Percentiles rank a stretch among this genome's conserved stretches.
Conservation (phyloP, 2,113 vertebrate genomes). For the Euleptes europaea region DNA sequence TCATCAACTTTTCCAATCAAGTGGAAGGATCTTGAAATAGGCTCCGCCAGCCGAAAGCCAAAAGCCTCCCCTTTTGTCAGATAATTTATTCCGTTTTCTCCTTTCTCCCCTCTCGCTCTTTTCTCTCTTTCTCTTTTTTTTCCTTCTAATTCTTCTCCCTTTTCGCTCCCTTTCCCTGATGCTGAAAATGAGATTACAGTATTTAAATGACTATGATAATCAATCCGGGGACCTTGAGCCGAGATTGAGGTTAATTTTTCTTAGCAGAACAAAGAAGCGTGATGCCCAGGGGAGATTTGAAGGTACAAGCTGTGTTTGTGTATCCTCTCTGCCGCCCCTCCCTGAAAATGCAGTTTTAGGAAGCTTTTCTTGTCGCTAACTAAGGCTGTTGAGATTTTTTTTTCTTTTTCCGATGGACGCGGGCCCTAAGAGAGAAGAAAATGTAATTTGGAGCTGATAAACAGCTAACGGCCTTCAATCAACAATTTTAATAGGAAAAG, state of each 20-base stretch:
- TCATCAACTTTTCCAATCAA: constrained; percentile 99
- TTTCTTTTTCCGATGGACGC: constrained; percentile 2
- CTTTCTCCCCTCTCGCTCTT: constrained; percentile 64
- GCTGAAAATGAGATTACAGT: constrained; percentile 99
- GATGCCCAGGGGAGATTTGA: constrained; percentile 67
- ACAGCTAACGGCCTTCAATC: constrained; percentile 71
- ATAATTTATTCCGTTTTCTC: constrained; percentile 81
- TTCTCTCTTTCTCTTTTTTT: constrained; percentile 51
- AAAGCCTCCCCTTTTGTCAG: constrained; percentile 77
- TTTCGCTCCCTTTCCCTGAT: constrained; percentile 84
- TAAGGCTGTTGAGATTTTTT: constrained; percentile 55
- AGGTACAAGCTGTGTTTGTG: constrained; percentile 75
- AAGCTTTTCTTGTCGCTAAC: constrained; percentile 73
- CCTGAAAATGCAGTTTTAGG: constrained; percentile 70
- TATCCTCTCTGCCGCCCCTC: constrained; percentile 24
- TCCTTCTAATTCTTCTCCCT: constrained; percentile 65
- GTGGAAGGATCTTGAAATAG: constrained; percentile 92
- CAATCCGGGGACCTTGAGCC: constrained; percentile 82
- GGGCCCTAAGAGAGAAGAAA: constrained; percentile 61
- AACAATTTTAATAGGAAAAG: constrained; percentile 71
- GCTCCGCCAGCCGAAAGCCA: constrained; percentile 75
- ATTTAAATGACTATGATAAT: constrained; percentile 99
- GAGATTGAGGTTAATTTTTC: constrained; percentile 87
- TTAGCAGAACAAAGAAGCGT: constrained; percentile 85
- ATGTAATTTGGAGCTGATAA: constrained; percentile 70